phyloP scores from a whole-genome alignment of 2,888 invertebrate species.

The Protula sp. region DNA sequence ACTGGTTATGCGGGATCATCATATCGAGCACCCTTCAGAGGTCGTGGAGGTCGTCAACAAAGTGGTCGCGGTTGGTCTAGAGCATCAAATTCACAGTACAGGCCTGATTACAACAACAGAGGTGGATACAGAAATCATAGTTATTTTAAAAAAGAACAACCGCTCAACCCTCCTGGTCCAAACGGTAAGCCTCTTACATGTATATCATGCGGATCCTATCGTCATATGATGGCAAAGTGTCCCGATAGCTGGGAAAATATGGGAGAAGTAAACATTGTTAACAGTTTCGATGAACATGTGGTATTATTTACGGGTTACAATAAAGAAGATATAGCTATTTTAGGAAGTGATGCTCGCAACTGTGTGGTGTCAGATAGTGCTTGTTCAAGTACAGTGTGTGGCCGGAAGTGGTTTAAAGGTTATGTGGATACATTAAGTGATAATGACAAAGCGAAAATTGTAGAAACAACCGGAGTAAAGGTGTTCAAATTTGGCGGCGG shows the following conservation, averaged over 20 bases:
- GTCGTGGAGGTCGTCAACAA: too few species aligned
- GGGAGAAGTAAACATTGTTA: too few species aligned
- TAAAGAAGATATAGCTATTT: neutral
- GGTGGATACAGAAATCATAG: neutral
- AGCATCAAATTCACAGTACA: too few species aligned
- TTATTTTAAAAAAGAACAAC: neutral
- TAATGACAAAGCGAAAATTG: neutral
- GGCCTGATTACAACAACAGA: too few species aligned
- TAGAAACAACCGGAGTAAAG: too few species aligned
- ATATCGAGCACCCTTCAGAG: too few species aligned
- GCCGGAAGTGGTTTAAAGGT: conserved; percentile 3
- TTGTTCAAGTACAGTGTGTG: conserved; percentile 11
- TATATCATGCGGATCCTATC: conserved; percentile 17
- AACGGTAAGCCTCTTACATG: conserved; percentile 15
- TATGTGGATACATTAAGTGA: conserved; percentile 5
- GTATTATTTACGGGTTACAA: conserved; percentile 3
- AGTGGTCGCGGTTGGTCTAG: too few species aligned
- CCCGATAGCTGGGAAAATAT: conserved; percentile 22
- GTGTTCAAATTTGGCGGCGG: conserved; percentile 3
- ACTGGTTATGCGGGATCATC: too few species aligned
- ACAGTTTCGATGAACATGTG: conserved; percentile 11
- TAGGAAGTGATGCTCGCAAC: conserved; percentile 5
- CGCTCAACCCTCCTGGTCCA: conserved; percentile 1
- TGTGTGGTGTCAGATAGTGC: conserved; percentile 14
- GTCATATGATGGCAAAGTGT: conserved; percentile 16